Conservation (phyloP, 1,140 invertebrate species). For the Tetramorium parvispinum region DNA sequence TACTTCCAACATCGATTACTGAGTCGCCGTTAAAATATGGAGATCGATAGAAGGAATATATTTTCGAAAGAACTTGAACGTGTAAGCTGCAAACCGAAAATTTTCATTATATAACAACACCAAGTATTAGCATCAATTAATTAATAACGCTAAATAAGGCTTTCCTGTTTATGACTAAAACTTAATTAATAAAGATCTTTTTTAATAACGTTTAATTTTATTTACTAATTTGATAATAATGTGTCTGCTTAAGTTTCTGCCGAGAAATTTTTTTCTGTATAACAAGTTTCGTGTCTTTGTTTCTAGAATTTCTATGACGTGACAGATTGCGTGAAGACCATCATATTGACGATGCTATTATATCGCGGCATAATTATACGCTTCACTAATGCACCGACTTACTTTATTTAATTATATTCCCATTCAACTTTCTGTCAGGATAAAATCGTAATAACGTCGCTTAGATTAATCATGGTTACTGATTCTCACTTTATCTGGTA, state of each 20-base stretch:
- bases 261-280: too few species aligned
- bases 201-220: neutral
- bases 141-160: neutral
- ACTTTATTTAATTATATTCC: neutral
- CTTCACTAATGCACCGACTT: neutral
- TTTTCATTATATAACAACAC: neutral
- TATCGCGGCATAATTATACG: neutral
- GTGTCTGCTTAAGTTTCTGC: neutral
- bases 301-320: neutral
- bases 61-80: neutral
- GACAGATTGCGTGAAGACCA: neutral
- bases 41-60: neutral
- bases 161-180: neutral
- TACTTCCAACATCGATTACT: neutral
- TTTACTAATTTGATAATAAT: neutral
- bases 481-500: neutral
- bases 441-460: neutral
- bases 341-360: neutral
- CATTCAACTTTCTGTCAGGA: neutral
- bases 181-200: neutral
- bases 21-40: neutral
- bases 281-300: neutral
- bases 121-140: neutral
- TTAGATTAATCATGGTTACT: constrained; percentile 2
- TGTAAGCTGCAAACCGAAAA: neutral